Evolutionary conservation across 64 coral and sea anemone genomes (phyloP).

Genomic region (Exaiptasia diaphana): DNA sequence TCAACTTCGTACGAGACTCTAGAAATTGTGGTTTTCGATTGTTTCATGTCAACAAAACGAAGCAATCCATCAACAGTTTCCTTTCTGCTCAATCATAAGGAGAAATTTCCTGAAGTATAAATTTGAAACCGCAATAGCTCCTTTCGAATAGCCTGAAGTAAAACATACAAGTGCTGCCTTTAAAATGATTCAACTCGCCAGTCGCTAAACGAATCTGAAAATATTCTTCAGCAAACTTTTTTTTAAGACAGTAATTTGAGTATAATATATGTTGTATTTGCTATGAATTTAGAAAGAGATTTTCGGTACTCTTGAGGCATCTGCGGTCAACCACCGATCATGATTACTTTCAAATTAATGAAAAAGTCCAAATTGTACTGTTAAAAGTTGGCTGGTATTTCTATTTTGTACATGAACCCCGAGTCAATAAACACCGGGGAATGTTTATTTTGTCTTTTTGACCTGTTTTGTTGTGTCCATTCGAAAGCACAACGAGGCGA

Average conservation of each 20-base stretch:
- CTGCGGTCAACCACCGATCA: constrained; percentile 6
- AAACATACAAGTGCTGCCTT: too few species aligned
- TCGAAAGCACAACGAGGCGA: not conserved
- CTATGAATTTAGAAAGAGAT: constrained; percentile 48
- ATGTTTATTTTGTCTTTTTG: not conserved
- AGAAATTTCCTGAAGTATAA: not conserved
- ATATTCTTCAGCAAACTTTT: too few species aligned
- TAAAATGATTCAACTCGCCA: too few species aligned
- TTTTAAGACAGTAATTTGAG: too few species aligned
- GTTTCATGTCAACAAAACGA: not conserved
- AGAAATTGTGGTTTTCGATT: constrained; percentile 1
- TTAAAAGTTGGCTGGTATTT: constrained; percentile 56
- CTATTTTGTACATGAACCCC: not conserved
- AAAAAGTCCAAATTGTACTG: constrained; percentile 86
- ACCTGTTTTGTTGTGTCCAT: not conserved
- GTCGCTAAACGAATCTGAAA: too few species aligned
- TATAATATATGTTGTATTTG: too few species aligned
- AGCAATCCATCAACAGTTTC: not conserved
- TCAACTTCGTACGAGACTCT: not conserved
- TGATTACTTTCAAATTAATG: constrained; percentile 73
- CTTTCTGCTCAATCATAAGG: not conserved
- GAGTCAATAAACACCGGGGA: not conserved
- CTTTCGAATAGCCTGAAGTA: too few species aligned
- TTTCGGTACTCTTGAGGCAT: not conserved
- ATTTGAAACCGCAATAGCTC: too few species aligned